Conservation (phyloP, 2,113 vertebrate genomes). For the Tychaedon coryphoeus region DNA sequence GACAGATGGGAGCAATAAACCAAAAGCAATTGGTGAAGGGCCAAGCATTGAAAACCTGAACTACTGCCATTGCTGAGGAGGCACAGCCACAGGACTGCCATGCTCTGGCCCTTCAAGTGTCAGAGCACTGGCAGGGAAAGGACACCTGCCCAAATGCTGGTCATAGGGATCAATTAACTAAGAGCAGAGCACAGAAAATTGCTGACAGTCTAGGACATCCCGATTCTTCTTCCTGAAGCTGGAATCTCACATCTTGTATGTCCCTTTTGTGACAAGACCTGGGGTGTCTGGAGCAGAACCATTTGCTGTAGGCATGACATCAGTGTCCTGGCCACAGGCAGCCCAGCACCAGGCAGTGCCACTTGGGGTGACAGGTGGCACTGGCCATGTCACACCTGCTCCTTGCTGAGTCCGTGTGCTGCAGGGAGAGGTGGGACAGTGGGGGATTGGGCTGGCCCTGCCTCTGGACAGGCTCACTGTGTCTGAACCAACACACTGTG, state of each 20-base stretch:
- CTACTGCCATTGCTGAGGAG: fast-evolving
- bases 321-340: fast-evolving
- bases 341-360: neutral
- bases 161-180: neutral
- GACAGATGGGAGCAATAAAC: neutral
- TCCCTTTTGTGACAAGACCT: neutral
- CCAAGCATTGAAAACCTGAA: neutral
- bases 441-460: neutral
- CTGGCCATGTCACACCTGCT: neutral
- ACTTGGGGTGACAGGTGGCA: fast-evolving
- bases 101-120: neutral
- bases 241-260: fast-evolving
- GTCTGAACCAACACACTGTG: fast-evolving
- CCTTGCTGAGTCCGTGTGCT: neutral
- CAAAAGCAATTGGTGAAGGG: neutral
- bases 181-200: neutral
- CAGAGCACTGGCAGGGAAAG: neutral
- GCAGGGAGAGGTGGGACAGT: neutral
- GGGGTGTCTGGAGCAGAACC: fast-evolving
- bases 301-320: neutral
- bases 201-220: neutral
- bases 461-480: neutral
- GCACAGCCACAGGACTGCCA: fast-evolving
- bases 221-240: neutral
- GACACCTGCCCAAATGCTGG: neutral